Conservation (phyloP, 2,113 vertebrate genomes). For the Cynopterus brachyotis region DNA sequence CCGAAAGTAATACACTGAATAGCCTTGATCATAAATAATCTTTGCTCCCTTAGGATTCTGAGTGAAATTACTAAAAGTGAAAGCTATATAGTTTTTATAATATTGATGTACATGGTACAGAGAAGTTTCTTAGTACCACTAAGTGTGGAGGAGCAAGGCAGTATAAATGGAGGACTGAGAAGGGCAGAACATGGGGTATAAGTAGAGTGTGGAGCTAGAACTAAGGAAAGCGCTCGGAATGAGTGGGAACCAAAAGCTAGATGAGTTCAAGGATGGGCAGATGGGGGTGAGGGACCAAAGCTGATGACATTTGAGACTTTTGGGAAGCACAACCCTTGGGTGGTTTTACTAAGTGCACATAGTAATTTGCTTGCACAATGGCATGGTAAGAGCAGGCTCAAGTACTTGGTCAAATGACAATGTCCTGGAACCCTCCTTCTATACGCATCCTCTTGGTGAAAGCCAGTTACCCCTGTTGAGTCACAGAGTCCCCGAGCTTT, state of each 20-base stretch:
- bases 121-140: neutral
- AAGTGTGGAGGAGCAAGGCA: neutral
- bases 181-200: neutral
- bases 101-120: neutral
- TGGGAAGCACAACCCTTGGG: neutral
- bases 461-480: neutral
- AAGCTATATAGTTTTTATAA: neutral
- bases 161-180: neutral
- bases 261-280: neutral
- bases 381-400: neutral
- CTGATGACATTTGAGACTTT: neutral
- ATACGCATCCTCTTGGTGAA: neutral
- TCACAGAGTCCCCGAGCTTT: neutral
- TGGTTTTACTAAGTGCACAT: neutral
- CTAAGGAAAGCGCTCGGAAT: neutral
- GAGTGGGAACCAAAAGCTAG: neutral
- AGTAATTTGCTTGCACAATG: neutral
- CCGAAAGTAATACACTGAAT: neutral
- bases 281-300: neutral
- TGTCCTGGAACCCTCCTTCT: neutral
- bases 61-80: neutral
- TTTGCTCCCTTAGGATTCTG: constrained; percentile 29
- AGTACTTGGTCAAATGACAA: neutral
- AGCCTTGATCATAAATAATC: neutral
- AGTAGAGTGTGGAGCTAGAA: neutral